Evolutionary conservation across 2,888 invertebrate genomes (phyloP), one percentile per base, ranked within the genome.

Genomic region (Acanthosepion lycidas): DNA sequence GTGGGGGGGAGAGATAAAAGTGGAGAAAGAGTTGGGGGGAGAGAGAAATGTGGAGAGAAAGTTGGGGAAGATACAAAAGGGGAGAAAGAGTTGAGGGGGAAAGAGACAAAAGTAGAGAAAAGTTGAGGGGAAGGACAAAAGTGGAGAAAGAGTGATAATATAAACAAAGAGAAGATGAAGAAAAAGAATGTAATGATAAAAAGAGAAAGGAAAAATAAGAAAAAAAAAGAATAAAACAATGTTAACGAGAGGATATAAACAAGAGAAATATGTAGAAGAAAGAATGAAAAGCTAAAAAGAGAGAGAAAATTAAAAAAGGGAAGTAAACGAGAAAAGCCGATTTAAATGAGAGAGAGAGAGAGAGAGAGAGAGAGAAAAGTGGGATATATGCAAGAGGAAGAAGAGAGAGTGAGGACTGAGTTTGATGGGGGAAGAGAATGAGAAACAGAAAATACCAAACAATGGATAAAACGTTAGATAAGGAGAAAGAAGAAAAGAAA

Each of bases 11-110:
- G 9, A n/a, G n/a, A 78, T n/a, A 2, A n/a, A 78, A 78, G 78
- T 2, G 12, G 9, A 78, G n/a, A 9, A 9, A 18, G n/a, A 78
- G n/a, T 0, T 0, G 1, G 15, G 12, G n/a, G n/a, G 5, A n/a
- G n/a, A 15, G 12, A 12, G 12, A 78, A 15, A n/a, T 4, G 15
- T 20, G 12, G 15, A n/a, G 12, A 78, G 78, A n/a, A 8, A n/a
- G 78, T 12, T n/a, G n/a, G n/a, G 8, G 12, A 78, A 64, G 20
- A 23, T 1, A 59, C 20, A 59, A 23, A 59, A 6, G 6, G 20
- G 6, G 5, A 23, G 8, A 1, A 28, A 28, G 6, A 28, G 6
- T 15, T 20, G 55, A 6, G 28, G 28, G 59, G 6, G 12, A 64
- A 5, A 28, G 28, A n/a, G 28, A 28, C 4, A 64, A 6, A 28